These are phyloP conservation scores for Leptocoma aspasia DNA, from an alignment of 2,113 vertebrate species.

Conservation along the genomic window DNA sequence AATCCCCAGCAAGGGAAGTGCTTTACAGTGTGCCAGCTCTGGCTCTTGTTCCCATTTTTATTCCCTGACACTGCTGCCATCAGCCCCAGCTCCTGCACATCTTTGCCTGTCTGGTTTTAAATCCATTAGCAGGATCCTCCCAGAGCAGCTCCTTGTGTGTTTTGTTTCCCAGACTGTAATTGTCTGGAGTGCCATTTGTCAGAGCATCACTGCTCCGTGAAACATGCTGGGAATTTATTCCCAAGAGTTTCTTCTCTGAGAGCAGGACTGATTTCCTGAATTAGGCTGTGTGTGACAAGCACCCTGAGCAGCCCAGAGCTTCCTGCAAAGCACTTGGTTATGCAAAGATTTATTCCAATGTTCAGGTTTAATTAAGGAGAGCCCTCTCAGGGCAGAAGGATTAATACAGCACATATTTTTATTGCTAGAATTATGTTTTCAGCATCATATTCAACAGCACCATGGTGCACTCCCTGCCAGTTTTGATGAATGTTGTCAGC, in stretches of 20 bases:
- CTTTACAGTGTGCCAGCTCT: background rate
- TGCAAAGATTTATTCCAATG: background rate
- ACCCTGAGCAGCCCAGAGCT: background rate
- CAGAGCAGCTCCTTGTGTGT: background rate
- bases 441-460: conserved; percentile 86
- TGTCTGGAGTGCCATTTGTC: background rate
- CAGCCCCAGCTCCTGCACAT: background rate
- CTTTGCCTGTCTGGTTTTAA: background rate
- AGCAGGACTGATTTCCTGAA: background rate
- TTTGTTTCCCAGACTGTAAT: background rate
- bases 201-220: background rate
- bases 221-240: background rate
- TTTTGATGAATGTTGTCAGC: conserved; percentile 89
- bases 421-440: conserved; percentile 81
- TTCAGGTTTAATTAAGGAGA: background rate
- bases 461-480: conserved; percentile 90
- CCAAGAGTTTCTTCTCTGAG: background rate
- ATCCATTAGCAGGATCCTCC: background rate
- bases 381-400: background rate
- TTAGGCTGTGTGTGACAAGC: background rate
- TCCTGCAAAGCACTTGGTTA: background rate
- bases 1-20: background rate
- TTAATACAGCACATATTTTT: background rate
- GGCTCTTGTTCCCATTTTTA: background rate
- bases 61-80: background rate